Percentiles rank a stretch among this genome's conserved stretches.
Evolutionary conservation across 2,797 vertebrate species (phyloP).

Genomic region (Acanthopagrus latus): DNA sequence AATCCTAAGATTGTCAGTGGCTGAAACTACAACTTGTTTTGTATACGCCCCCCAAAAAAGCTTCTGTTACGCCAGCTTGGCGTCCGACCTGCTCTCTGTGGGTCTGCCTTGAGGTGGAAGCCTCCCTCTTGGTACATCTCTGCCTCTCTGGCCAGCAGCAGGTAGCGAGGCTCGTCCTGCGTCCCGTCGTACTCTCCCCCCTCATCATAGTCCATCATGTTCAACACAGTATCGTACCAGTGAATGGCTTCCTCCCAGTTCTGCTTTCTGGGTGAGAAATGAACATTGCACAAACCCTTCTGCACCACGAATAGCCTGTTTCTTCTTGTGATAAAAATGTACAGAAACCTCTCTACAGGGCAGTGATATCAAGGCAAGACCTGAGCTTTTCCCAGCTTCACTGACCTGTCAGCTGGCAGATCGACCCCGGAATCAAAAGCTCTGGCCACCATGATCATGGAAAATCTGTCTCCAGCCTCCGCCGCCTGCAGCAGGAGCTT

Average conservation of each 20-base stretch:
- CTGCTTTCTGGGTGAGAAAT: constrained; percentile 79
- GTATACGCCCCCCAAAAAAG: too few species aligned
- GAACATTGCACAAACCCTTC: neutral
- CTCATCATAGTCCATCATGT: constrained; percentile 94
- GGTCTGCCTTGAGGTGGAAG: constrained; percentile 85
- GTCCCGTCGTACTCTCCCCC: constrained; percentile 96
- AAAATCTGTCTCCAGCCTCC: constrained; percentile 93
- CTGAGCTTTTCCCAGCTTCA: neutral
- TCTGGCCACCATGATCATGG: constrained; percentile 94
- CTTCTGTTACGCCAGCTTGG: neutral
- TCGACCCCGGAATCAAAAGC: constrained; percentile 91
- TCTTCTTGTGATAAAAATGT: neutral
- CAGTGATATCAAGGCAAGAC: constrained; percentile 10
- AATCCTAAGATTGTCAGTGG: too few species aligned
- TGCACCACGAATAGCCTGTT: neutral
- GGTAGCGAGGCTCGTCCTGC: constrained; percentile 92
- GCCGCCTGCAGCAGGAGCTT: constrained; percentile 92
- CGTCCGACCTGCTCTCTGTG: constrained; percentile 90
- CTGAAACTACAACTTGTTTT: too few species aligned
- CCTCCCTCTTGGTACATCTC: constrained; percentile 92
- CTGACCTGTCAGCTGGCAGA: constrained; percentile 91
- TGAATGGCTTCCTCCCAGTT: constrained; percentile 91
- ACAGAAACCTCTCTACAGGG: constrained; percentile 29
- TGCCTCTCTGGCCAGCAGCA: constrained; percentile 92
- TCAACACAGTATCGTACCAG: constrained; percentile 91